Conservation (phyloP, 2,797 vertebrate species). For the Okamejei kenojei region DNA sequence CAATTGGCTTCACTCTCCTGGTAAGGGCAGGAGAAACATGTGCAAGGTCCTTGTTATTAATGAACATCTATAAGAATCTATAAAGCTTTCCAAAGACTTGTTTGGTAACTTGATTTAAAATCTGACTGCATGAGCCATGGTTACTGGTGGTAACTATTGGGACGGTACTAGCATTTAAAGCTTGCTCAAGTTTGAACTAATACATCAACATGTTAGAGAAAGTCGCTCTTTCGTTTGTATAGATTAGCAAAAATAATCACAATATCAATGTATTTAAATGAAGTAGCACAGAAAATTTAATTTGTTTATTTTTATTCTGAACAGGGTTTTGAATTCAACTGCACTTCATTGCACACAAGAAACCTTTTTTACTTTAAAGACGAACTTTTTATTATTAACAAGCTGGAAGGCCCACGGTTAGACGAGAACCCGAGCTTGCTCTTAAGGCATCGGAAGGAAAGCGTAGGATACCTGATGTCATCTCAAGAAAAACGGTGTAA, state of each 20-base stretch:
- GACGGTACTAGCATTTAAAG: too few species aligned
- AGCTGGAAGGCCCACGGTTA: slow-evolving; percentile 33
- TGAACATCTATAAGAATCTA: neutral
- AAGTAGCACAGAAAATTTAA: neutral
- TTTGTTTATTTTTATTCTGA: neutral
- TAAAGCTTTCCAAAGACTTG: neutral
- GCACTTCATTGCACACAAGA: neutral
- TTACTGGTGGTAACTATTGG: neutral
- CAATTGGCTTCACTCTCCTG: neutral
- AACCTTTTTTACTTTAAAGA: slow-evolving; percentile 24
- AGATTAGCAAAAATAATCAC: neutral
- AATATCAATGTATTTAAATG: neutral
- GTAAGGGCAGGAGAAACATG: neutral
- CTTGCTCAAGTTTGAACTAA: neutral
- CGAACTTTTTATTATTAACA: slow-evolving; percentile 15
- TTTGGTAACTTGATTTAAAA: neutral
- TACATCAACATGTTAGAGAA: neutral
- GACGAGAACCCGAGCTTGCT: neutral
- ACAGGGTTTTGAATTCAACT: slow-evolving; percentile 27
- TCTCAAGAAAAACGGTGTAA: neutral
- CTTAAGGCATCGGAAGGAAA: slow-evolving; percentile 33
- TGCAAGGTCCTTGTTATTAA: neutral
- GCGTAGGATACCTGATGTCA: slow-evolving; percentile 7
- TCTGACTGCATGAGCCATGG: neutral
- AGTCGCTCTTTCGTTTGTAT: neutral